Evolutionary conservation across 2,888 invertebrate species (phyloP).

Genomic region (Magallana nippona): DNA sequence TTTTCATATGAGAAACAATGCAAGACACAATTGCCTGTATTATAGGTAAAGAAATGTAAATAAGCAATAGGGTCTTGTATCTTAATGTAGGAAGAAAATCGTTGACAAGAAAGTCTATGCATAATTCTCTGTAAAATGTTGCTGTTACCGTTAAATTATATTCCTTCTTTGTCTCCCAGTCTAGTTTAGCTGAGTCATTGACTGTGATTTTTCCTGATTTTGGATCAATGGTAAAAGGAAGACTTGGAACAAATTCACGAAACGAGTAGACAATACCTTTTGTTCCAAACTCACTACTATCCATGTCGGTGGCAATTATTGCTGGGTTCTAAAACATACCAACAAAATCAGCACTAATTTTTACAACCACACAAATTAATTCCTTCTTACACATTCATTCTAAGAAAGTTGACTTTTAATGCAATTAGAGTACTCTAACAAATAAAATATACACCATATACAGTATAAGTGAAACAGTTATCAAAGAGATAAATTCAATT

Average conservation of each 20-base stretch:
- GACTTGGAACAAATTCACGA: neutral
- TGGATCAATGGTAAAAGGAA: constrained; percentile 50
- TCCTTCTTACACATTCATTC: too few relatives aligned
- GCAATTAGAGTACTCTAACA: too few relatives aligned
- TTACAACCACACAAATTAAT: too few relatives aligned
- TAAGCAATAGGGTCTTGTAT: neutral
- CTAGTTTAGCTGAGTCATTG: constrained; percentile 42
- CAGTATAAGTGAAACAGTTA: too few relatives aligned
- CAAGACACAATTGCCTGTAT: too few relatives aligned
- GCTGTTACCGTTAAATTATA: constrained; percentile 35
- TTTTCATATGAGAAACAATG: too few relatives aligned
- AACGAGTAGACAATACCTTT: constrained; percentile 53
- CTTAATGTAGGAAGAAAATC: neutral
- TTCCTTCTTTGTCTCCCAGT: constrained; percentile 48
- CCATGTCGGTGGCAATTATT: constrained; percentile 53
- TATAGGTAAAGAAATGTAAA: too few relatives aligned
- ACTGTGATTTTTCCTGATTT: constrained; percentile 45
- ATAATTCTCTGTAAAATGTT: constrained; percentile 36
- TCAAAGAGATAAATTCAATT: too few relatives aligned
- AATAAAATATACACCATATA: too few relatives aligned
- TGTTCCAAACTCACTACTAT: constrained; percentile 54
- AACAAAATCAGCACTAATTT: too few relatives aligned
- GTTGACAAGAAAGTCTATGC: neutral
- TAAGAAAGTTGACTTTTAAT: too few relatives aligned
- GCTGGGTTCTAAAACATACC: constrained; percentile 46